phyloP scores from a whole-genome alignment of 2,113 vertebrate genomes.

The Spizaetus ornatus region DNA sequence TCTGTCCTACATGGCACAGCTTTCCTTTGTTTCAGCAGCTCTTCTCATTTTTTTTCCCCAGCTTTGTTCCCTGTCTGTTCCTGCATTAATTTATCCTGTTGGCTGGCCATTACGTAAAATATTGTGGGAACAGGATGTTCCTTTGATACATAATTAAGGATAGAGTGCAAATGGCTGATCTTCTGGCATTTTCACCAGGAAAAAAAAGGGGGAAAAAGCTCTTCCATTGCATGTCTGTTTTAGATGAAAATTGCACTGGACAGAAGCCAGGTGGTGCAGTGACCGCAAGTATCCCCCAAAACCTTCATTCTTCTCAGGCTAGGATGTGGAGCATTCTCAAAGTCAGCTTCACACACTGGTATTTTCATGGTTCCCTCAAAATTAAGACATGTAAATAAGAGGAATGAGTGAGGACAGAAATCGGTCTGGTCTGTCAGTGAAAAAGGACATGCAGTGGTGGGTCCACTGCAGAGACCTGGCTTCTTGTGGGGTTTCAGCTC shows the following conservation, averaged over 20 bases:
- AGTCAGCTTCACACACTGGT: not conserved
- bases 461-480: not conserved
- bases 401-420: not conserved
- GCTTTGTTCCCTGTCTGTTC: not conserved
- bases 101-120: constrained; percentile 9
- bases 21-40: not conserved
- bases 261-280: not conserved
- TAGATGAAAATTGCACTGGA: not conserved
- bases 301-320: not conserved
- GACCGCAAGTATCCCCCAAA: not conserved
- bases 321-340: not conserved
- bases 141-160: constrained; percentile 25
- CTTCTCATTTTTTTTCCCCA: not conserved
- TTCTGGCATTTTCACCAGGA: not conserved
- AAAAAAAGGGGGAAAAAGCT: not conserved
- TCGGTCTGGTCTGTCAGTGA: not conserved
- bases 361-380: not conserved
- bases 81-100: constrained; percentile 7
- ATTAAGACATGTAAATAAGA: not conserved
- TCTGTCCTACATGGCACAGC: not conserved
- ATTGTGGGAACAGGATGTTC: constrained; percentile 33
- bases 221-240: not conserved
- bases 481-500: not conserved
- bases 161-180: constrained; percentile 11
- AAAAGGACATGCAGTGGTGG: not conserved